A percentile compares a stretch with the other conserved stretches of the same genome.
Conservation (phyloP, 1,140 invertebrate genomes). For the Ptiloglossa arizonensis region DNA sequence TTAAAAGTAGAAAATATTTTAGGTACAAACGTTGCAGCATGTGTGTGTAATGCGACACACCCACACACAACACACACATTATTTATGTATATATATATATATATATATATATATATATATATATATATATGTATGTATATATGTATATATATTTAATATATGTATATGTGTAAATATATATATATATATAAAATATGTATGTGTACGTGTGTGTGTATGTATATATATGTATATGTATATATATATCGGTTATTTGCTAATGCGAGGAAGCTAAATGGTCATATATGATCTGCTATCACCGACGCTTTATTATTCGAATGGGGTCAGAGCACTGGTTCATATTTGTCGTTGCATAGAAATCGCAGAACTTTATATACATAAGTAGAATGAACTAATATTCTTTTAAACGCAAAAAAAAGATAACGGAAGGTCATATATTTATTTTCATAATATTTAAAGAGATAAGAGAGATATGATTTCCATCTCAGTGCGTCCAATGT, state of each 20-base stretch:
- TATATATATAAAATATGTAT: background rate
- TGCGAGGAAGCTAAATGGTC: slow-evolving; percentile 31
- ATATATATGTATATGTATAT: background rate
- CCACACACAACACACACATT: too few species aligned
- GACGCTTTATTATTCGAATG: slow-evolving; percentile 51
- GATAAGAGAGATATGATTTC: slow-evolving; percentile 49
- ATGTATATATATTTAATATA: too few species aligned
- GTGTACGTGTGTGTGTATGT: background rate
- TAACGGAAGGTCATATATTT: slow-evolving; percentile 50
- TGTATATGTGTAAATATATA: too few species aligned
- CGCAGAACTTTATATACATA: slow-evolving; percentile 57
- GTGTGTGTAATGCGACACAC: too few species aligned
- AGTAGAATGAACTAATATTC: slow-evolving; percentile 58
- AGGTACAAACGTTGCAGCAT: slow-evolving; percentile 16
- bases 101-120: too few species aligned
- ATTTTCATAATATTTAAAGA: slow-evolving; percentile 55
- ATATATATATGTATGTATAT: too few species aligned
- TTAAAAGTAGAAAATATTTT: slow-evolving; percentile 36
- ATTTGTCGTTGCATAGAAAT: slow-evolving; percentile 38
- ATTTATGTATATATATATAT: too few species aligned
- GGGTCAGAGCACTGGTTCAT: slow-evolving; percentile 38
- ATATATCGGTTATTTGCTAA: slow-evolving; percentile 48
- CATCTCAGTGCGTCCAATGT: slow-evolving; percentile 39
- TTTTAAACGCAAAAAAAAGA: slow-evolving; percentile 45
- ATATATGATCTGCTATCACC: slow-evolving; percentile 34